phyloP scores from a whole-genome alignment of 2,888 invertebrate species.

The Rugalucina vietnamica region DNA sequence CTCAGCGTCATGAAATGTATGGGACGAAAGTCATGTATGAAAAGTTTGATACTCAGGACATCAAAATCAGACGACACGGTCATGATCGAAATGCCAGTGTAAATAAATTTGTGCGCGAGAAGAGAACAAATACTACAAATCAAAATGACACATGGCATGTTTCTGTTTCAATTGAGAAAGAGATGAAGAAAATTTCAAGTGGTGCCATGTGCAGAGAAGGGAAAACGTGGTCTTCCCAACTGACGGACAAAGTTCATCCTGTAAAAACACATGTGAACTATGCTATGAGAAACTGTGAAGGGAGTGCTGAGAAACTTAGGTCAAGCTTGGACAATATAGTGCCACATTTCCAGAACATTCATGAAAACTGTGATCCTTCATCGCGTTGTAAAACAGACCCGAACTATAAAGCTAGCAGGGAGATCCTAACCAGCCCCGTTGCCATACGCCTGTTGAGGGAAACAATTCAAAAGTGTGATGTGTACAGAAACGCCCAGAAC shows the following conservation, averaged over 20 bases:
- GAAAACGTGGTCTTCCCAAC: constrained; percentile 4
- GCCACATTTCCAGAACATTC: constrained; percentile 7
- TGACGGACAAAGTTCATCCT: constrained; percentile 16
- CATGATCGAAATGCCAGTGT: constrained; percentile 29
- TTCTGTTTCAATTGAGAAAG: constrained; percentile 19
- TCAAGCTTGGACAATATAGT: constrained; percentile 10
- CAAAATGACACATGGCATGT: constrained; percentile 37
- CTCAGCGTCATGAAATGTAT: constrained; percentile 18
- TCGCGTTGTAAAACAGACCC: constrained; percentile 32
- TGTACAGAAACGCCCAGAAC: not conserved
- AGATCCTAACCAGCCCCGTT: not conserved
- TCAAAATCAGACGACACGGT: not conserved
- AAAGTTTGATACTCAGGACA: constrained; percentile 7
- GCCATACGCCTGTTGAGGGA: constrained; percentile 1
- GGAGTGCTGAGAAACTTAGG: not conserved
- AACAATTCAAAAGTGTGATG: constrained; percentile 1
- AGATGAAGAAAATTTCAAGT: not conserved
- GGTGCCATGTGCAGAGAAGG: constrained; percentile 6
- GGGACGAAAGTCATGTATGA: constrained; percentile 20
- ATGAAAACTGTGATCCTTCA: constrained; percentile 1
- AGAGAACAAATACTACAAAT: constrained; percentile 3
- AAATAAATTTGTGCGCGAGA: constrained; percentile 27
- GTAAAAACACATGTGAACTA: constrained; percentile 18
- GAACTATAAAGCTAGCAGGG: constrained; percentile 34
- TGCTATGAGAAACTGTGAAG: constrained; percentile 2